Evolutionary conservation across 1,140 invertebrate species (phyloP).

Genomic region (Mya arenaria): DNA sequence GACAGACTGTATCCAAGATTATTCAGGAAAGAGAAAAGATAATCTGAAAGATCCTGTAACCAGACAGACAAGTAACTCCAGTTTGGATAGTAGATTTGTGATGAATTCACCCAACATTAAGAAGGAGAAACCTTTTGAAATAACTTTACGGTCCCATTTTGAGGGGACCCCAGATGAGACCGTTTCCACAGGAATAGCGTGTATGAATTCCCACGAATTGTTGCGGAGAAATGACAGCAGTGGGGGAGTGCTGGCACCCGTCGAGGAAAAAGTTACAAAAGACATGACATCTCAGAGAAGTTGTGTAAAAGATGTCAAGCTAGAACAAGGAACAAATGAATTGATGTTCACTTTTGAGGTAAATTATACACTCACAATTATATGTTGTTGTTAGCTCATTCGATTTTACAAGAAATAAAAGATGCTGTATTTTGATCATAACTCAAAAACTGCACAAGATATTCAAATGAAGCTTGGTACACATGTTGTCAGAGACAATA

Average conservation of each 20-base stretch:
- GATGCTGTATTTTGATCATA: too few relatives aligned
- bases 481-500: too few relatives aligned
- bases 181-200: slow-evolving; percentile 76
- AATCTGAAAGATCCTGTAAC: slow-evolving; percentile 65
- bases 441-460: too few relatives aligned
- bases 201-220: slow-evolving; percentile 76
- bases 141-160: slow-evolving; percentile 87
- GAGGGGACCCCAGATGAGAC: slow-evolving; percentile 89
- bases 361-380: too few relatives aligned
- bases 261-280: slow-evolving; percentile 41
- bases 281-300: slow-evolving; percentile 22
- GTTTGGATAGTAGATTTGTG: slow-evolving; percentile 62
- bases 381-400: too few relatives aligned
- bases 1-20: slow-evolving; percentile 28
- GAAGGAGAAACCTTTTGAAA: slow-evolving; percentile 73
- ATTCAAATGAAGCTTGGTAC: too few relatives aligned
- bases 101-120: slow-evolving; percentile 63
- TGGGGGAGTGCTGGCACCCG: slow-evolving; percentile 66
- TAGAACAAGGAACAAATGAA: slow-evolving; percentile 68
- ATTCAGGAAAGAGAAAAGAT: slow-evolving; percentile 69
- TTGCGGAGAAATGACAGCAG: slow-evolving; percentile 77
- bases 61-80: slow-evolving; percentile 63
- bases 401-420: too few relatives aligned
- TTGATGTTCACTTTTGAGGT: slow-evolving; percentile 47
- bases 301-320: slow-evolving; percentile 44